These are phyloP conservation scores for Hyles lineata DNA, from an alignment of 2,888 invertebrate species.

Conservation along the genomic window DNA sequence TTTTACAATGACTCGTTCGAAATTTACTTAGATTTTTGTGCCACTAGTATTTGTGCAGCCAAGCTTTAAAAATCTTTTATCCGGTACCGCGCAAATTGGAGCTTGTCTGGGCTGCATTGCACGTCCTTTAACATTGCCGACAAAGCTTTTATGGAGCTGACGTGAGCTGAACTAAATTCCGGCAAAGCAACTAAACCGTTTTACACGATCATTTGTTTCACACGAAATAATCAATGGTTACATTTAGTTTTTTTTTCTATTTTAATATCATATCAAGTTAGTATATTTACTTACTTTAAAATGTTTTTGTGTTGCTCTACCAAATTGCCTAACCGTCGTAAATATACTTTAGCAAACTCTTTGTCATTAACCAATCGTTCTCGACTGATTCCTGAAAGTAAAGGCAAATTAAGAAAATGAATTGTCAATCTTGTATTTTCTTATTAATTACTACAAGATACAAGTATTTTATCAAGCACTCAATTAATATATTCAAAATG, in stretches of 20 bases:
- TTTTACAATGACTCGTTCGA: no score
- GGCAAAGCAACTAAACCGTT: not conserved
- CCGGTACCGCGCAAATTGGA: not conserved
- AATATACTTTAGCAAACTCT: constrained; percentile 55
- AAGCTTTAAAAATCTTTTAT: not conserved
- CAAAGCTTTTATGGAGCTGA: constrained; percentile 28
- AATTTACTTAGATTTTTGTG: no score
- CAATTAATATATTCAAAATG: constrained; percentile 17
- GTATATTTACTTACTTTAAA: constrained; percentile 58
- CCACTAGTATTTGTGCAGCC: no score
- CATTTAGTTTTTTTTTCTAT: no score
- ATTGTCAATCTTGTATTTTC: not conserved
- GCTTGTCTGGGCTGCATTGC: not conserved
- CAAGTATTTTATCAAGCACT: not conserved
- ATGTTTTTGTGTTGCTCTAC: constrained; percentile 66
- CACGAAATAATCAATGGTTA: not conserved
- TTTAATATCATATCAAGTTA: not conserved
- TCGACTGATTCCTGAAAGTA: constrained; percentile 37
- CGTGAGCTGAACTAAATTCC: not conserved
- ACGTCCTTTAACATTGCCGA: constrained; percentile 11
- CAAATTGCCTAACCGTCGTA: constrained; percentile 59
- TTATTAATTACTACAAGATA: not conserved
- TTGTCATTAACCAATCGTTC: constrained; percentile 46
- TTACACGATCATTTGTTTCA: not conserved
- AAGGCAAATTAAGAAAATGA: not conserved